Evolutionary conservation across 1,140 invertebrate genomes (phyloP).

Genomic region (Triops longicaudatus): DNA sequence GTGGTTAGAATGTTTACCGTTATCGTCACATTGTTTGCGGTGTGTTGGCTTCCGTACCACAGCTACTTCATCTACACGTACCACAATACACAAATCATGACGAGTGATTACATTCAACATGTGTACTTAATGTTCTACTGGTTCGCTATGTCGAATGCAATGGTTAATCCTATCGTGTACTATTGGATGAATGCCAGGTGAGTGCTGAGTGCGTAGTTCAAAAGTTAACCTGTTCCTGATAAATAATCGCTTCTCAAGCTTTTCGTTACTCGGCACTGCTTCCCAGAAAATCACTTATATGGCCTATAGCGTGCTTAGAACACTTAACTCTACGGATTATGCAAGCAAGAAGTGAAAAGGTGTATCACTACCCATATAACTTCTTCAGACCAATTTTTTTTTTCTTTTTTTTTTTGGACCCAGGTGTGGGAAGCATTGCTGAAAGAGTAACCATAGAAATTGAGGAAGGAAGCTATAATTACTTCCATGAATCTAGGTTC

Average conservation of each 20-base stretch:
- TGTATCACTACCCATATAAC: neutral
- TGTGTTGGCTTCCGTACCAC: slow-evolving; percentile 86
- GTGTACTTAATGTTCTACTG: slow-evolving; percentile 72
- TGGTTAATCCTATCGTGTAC: slow-evolving; percentile 86
- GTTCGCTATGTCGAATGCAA: slow-evolving; percentile 84
- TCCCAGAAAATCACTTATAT: neutral
- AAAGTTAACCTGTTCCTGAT: neutral
- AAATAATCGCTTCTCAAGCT: too few species aligned
- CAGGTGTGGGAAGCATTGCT: neutral
- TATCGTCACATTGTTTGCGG: slow-evolving; percentile 70
- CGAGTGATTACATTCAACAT: slow-evolving; percentile 65
- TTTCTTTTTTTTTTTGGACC: neutral
- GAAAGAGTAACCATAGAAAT: neutral
- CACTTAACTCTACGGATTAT: neutral
- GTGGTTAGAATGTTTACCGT: slow-evolving; percentile 78
- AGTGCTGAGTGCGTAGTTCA: slow-evolving; percentile 22
- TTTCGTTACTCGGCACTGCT: neutral
- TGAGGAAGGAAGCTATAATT: neutral
- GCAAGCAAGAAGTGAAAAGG: neutral
- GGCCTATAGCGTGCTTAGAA: neutral
- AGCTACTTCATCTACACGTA: slow-evolving; percentile 76
- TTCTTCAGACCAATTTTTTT: neutral
- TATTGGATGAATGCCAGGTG: slow-evolving; percentile 83
- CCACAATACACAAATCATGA: slow-evolving; percentile 59
- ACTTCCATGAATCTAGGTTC: slow-evolving; percentile 38